Conservation (phyloP, 2,888 invertebrate genomes). For the Brachyptera putata region DNA sequence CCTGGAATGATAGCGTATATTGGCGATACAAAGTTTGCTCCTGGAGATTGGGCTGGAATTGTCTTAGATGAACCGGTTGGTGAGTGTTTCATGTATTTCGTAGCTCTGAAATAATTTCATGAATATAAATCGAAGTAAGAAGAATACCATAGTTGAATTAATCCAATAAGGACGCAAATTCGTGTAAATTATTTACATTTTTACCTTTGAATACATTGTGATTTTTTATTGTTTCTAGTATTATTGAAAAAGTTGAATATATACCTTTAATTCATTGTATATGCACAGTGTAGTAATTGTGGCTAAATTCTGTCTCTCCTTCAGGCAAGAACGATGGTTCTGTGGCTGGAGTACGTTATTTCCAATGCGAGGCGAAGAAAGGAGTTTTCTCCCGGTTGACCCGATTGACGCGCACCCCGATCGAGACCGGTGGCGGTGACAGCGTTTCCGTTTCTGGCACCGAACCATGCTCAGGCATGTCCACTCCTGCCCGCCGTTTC, state of each 20-base stretch:
- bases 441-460: conserved; percentile 1
- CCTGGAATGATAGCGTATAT: conserved; percentile 90
- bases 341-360: conserved; percentile 87
- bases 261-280: too few relatives aligned
- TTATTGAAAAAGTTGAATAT: too few relatives aligned
- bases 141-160: too few relatives aligned
- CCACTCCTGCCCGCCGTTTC: conserved; percentile 39
- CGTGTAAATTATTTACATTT: too few relatives aligned
- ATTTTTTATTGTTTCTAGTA: too few relatives aligned
- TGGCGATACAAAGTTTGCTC: conserved; percentile 94
- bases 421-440: conserved; percentile 45
- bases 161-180: not conserved
- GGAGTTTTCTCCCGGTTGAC: conserved; percentile 90
- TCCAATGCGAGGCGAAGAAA: conserved; percentile 86
- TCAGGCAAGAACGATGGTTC: conserved; percentile 95
- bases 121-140: not conserved
- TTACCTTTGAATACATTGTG: too few relatives aligned
- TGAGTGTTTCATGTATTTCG: conserved; percentile 48
- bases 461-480: not conserved
- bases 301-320: too few relatives aligned
- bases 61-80: conserved; percentile 94
- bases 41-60: conserved; percentile 97
- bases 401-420: conserved; percentile 70
- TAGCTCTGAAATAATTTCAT: too few relatives aligned
- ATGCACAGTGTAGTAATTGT: too few relatives aligned